Conservation (phyloP, 2,113 vertebrate genomes). For the Nestor notabilis region DNA sequence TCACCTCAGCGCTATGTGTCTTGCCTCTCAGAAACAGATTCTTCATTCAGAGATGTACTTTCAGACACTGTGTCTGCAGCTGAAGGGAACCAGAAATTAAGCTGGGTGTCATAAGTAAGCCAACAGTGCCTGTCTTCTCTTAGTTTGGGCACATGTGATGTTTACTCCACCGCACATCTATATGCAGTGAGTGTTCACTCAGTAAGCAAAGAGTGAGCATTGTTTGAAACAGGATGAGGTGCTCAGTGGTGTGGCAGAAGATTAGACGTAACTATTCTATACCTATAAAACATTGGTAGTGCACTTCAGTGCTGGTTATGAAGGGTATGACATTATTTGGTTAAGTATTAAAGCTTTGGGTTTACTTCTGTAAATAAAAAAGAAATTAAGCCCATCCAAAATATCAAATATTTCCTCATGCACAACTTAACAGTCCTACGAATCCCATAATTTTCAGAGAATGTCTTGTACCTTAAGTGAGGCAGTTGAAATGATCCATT, state of each 20-base stretch:
- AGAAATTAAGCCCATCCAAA: neutral
- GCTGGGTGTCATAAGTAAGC: neutral
- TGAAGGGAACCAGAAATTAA: neutral
- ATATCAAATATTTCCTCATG: neutral
- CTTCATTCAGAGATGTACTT: neutral
- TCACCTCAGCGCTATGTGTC: neutral
- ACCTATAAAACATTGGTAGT: neutral
- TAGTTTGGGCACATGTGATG: neutral
- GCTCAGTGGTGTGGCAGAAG: neutral
- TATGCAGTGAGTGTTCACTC: neutral
- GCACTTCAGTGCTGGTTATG: neutral
- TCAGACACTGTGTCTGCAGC: neutral
- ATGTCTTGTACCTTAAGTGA: neutral
- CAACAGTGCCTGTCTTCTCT: neutral
- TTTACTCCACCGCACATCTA: neutral
- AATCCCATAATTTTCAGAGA: neutral
- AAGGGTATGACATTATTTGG: neutral
- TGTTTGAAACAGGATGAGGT: neutral
- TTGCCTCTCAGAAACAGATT: neutral
- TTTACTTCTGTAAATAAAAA: neutral
- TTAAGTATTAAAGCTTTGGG: neutral
- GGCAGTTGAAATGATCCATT: fast-evolving
- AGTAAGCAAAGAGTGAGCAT: neutral
- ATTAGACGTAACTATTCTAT: neutral
- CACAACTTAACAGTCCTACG: neutral